phyloP scores from a whole-genome alignment of 2,113 vertebrate genomes.

The Nannospalax galili region DNA sequence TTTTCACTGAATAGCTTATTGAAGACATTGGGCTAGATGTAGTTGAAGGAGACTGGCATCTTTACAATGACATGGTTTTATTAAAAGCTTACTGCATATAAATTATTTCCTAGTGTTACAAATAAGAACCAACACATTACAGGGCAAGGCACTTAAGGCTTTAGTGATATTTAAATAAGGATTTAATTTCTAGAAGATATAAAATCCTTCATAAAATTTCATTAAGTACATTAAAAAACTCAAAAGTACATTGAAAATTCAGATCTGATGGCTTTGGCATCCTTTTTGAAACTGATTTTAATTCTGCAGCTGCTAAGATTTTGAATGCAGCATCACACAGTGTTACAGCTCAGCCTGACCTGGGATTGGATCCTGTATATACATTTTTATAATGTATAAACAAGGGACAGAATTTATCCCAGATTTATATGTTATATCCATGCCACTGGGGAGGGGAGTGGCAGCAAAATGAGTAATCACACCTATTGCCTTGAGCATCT shows the following conservation, averaged over 20 bases:
- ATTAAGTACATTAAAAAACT: slow-evolving; percentile 14
- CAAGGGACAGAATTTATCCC: neutral
- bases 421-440: neutral
- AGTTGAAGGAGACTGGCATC: neutral
- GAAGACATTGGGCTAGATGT: neutral
- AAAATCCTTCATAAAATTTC: slow-evolving; percentile 28
- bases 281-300: neutral
- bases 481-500: neutral
- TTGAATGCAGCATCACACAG: neutral
- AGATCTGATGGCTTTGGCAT: neutral
- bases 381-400: neutral
- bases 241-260: neutral
- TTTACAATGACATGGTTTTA: slow-evolving; percentile 40
- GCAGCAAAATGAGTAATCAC: neutral
- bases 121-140: neutral
- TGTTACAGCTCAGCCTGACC: neutral
- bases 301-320: neutral
- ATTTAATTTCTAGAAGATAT: slow-evolving; percentile 10
- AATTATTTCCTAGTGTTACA: neutral
- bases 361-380: neutral
- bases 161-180: slow-evolving; percentile 17
- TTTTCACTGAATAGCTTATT: neutral
- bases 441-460: neutral
- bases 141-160: neutral
- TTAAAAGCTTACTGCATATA: neutral